phyloP scores from a whole-genome alignment of 2,797 vertebrate species.

The Mycteria americana region DNA sequence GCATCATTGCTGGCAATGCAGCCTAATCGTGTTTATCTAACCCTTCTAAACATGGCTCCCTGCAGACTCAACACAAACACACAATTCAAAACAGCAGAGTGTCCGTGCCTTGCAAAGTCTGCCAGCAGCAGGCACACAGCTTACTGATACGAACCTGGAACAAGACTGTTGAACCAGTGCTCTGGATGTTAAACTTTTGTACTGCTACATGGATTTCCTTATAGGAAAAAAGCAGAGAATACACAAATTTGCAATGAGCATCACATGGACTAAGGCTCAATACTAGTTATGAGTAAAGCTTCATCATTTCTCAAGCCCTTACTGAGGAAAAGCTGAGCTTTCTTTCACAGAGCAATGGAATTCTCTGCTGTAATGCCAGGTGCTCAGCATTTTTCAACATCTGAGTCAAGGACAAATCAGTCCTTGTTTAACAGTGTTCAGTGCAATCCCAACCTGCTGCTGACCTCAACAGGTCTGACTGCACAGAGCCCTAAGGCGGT shows the following conservation, averaged over 20 bases:
- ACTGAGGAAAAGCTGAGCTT: background rate
- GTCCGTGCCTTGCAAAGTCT: background rate
- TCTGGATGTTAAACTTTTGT: background rate
- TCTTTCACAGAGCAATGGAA: background rate
- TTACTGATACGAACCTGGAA: background rate
- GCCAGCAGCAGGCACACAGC: background rate
- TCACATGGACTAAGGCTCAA: background rate
- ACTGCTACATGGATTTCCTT: background rate
- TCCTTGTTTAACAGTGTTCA: background rate
- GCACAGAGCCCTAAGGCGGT: background rate
- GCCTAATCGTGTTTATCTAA: constrained; percentile 22
- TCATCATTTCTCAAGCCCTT: background rate
- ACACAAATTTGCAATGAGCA: background rate
- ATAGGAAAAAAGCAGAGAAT: background rate
- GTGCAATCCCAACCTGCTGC: background rate
- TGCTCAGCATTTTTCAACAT: background rate
- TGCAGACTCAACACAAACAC: background rate
- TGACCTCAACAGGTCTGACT: background rate
- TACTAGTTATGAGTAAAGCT: background rate
- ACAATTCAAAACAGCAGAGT: background rate
- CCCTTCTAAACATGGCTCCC: background rate
- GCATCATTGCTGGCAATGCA: constrained; percentile 6
- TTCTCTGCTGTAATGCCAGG: background rate
- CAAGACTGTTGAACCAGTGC: background rate
- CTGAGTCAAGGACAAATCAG: background rate